These are phyloP conservation scores for Plectrocnemia conspersa DNA, from an alignment of 1,140 invertebrate species.

Conservation along the genomic window DNA sequence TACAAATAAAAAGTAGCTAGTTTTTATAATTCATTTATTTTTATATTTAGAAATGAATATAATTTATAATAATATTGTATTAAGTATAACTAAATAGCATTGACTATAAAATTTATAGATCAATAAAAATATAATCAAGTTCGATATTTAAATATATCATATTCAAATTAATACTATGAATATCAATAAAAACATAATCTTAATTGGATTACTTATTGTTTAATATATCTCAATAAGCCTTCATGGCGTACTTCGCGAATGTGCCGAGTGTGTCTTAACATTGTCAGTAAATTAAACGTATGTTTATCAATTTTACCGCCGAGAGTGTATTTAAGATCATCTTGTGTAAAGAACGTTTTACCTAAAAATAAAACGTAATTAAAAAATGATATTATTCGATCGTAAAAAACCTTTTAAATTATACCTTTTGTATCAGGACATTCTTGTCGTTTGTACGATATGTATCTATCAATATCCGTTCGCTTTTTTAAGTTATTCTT, in stretches of 20 bases:
- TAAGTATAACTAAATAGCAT: too few relatives aligned
- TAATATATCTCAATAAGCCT: conserved; percentile 22
- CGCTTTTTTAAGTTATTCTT: conserved; percentile 21
- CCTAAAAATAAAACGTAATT: conserved; percentile 16
- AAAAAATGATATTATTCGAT: neutral
- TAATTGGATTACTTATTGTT: too few relatives aligned
- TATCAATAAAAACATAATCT: too few relatives aligned
- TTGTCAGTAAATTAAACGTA: conserved; percentile 28
- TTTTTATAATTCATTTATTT: too few relatives aligned
- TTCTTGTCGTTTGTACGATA: conserved; percentile 21
- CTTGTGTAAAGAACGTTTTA: conserved; percentile 29
- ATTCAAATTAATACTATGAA: too few relatives aligned
- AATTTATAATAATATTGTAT: too few relatives aligned
- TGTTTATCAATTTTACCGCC: conserved; percentile 31
- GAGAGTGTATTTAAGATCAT: conserved; percentile 28
- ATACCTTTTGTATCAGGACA: conserved; percentile 27
- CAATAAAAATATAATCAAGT: neutral
- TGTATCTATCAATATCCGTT: conserved; percentile 19
- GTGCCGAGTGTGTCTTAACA: conserved; percentile 27
- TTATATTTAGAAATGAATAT: too few relatives aligned
- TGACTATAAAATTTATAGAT: neutral
- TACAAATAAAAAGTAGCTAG: too few relatives aligned
- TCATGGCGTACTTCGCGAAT: conserved; percentile 22
- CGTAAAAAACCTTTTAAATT: neutral
- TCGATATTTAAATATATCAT: too few relatives aligned